Conservation (phyloP, 1,140 invertebrate genomes). For the Cherax quadricarinatus region DNA sequence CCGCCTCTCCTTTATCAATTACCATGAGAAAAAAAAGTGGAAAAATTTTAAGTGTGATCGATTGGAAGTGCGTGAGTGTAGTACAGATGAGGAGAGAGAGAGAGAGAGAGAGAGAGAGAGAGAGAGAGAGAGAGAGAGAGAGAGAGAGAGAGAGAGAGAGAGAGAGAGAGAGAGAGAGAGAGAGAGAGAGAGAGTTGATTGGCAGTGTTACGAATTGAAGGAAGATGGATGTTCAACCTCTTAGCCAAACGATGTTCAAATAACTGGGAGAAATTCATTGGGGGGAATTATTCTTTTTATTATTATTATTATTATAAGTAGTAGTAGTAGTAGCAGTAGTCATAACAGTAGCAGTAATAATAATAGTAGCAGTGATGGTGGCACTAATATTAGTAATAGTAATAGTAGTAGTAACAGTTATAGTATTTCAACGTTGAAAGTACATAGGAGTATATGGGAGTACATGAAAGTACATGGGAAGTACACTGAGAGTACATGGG, state of each 20-base stretch:
- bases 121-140: conserved; percentile 1
- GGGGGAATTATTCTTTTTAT: too few species aligned
- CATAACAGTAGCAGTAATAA: neutral
- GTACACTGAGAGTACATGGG: too few species aligned
- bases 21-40: too few species aligned
- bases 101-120: neutral
- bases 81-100: neutral
- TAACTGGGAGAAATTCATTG: neutral
- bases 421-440: neutral
- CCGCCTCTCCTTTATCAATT: too few species aligned
- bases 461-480: too few species aligned
- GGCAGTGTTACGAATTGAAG: neutral
- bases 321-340: neutral
- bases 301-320: too few species aligned
- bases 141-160: conserved; percentile 4
- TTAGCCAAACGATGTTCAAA: neutral
- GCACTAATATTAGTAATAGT: neutral
- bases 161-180: neutral
- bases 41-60: too few species aligned
- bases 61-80: neutral
- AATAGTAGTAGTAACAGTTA: neutral
- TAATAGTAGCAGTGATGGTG: neutral
- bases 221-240: neutral
- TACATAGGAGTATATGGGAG: too few species aligned
- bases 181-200: neutral